Conservation (phyloP, 2,888 invertebrate genomes). For the Sarcophaga carnaria region DNA sequence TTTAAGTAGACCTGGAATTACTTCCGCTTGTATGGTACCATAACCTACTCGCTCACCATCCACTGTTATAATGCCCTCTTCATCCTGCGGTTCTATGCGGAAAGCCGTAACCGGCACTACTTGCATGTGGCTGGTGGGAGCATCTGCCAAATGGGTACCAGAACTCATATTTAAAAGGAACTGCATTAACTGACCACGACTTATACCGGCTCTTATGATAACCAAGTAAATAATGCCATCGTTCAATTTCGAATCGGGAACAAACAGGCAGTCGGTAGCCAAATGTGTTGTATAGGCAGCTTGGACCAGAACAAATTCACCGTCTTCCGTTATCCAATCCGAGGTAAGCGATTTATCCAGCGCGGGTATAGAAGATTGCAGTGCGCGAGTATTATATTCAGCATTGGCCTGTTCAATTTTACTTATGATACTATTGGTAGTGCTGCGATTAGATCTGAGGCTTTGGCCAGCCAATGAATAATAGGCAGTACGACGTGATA, state of each 20-base stretch:
- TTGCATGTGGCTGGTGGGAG: conserved; percentile 86
- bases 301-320: conserved; percentile 90
- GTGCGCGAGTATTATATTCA: conserved; percentile 71
- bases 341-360: conserved; percentile 88
- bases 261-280: conserved; percentile 91
- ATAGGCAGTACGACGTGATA: conserved; percentile 89
- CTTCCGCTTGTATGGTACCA: conserved; percentile 94
- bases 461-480: conserved; percentile 91
- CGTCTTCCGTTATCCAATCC: conserved; percentile 89
- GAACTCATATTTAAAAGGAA: conserved; percentile 91
- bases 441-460: conserved; percentile 82
- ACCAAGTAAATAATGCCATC: conserved; percentile 97
- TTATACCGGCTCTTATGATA: conserved; percentile 90
- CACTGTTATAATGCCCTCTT: conserved; percentile 91
- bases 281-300: conserved; percentile 95
- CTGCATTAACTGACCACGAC: conserved; percentile 89
- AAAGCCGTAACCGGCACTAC: conserved; percentile 95
- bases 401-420: conserved; percentile 76
- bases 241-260: conserved; percentile 92
- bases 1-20: conserved; percentile 88
- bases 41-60: conserved; percentile 96
- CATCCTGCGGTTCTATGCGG: conserved; percentile 91
- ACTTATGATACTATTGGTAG: conserved; percentile 70
- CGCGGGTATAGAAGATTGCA: conserved; percentile 72
- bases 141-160: conserved; percentile 90